These are phyloP conservation scores for Drosophila ficusphila DNA, from an alignment of 1,140 invertebrate species.

Conservation along the genomic window DNA sequence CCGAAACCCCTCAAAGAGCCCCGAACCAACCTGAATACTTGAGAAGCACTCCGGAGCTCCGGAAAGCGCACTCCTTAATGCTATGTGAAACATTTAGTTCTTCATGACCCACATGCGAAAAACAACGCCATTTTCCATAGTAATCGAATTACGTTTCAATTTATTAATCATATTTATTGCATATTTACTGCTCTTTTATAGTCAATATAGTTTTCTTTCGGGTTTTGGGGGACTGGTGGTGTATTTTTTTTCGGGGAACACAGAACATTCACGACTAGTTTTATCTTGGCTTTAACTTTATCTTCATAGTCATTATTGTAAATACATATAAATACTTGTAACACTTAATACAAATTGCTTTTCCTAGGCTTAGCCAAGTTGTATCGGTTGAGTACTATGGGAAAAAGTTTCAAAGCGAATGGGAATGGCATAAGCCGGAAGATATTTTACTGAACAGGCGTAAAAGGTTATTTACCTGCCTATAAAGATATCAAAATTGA, in stretches of 20 bases:
- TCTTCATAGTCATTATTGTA: constrained; percentile 41
- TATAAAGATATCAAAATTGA: neutral
- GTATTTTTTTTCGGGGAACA: constrained; percentile 41
- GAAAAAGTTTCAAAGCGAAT: neutral
- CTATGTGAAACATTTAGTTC: constrained; percentile 2
- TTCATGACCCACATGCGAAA: constrained; percentile 24
- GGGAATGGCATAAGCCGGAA: neutral
- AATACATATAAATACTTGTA: constrained; percentile 52
- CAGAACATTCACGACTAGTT: constrained; percentile 57
- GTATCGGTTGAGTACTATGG: constrained; percentile 16
- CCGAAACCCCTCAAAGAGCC: neutral
- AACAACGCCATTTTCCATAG: constrained; percentile 33
- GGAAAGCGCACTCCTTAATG: constrained; percentile 2
- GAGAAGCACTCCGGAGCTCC: constrained; percentile 14
- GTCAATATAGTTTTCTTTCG: constrained; percentile 40
- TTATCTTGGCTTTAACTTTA: constrained; percentile 28
- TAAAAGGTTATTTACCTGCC: neutral
- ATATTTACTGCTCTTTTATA: constrained; percentile 47
- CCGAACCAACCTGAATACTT: neutral
- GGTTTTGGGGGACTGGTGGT: constrained; percentile 27
- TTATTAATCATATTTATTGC: constrained; percentile 63
- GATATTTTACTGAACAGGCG: neutral
- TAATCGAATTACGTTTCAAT: constrained; percentile 62
- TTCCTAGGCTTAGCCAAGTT: constrained; percentile 41
- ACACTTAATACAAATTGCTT: constrained; percentile 49